Evolutionary conservation across 1,140 invertebrate species (phyloP).

Genomic region (Chironomus tepperi): DNA sequence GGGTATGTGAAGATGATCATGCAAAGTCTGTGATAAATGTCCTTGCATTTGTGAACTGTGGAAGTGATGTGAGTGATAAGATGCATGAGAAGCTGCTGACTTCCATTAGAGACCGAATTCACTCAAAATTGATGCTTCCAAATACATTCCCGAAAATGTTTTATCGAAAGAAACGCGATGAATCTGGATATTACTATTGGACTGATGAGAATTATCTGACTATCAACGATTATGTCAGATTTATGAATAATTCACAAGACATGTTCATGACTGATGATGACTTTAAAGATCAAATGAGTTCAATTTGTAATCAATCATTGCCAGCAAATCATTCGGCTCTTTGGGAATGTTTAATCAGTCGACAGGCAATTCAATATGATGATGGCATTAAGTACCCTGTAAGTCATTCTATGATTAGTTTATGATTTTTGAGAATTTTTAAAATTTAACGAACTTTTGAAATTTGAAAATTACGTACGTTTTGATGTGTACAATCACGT

Average conservation of each 20-base stretch:
- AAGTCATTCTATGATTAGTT: background rate
- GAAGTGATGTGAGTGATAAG: constrained; percentile 20
- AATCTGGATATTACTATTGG: constrained; percentile 38
- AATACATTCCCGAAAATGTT: constrained; percentile 32
- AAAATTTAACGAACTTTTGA: too few species aligned
- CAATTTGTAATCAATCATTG: constrained; percentile 32
- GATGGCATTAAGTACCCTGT: constrained; percentile 26
- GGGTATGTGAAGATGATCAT: constrained; percentile 34
- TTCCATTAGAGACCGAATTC: constrained; percentile 29
- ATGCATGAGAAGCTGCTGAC: constrained; percentile 29
- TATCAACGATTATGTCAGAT: constrained; percentile 32
- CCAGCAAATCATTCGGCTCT: constrained; percentile 30
- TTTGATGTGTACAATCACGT: too few species aligned
- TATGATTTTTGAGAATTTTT: too few species aligned
- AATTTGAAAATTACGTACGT: too few species aligned
- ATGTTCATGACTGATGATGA: constrained; percentile 28
- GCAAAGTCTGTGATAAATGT: constrained; percentile 36
- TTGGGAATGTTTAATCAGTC: constrained; percentile 38
- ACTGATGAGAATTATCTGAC: constrained; percentile 29
- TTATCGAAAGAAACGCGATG: constrained; percentile 29
- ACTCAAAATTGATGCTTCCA: constrained; percentile 30
- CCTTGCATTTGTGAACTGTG: constrained; percentile 32
- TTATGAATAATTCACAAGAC: constrained; percentile 28
- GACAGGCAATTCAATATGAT: constrained; percentile 28
- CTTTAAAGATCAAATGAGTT: constrained; percentile 30